A percentile compares a stretch with the other conserved stretches of the same genome.
Conservation (phyloP, 2,888 invertebrate genomes). For the Lysandra coridon region DNA sequence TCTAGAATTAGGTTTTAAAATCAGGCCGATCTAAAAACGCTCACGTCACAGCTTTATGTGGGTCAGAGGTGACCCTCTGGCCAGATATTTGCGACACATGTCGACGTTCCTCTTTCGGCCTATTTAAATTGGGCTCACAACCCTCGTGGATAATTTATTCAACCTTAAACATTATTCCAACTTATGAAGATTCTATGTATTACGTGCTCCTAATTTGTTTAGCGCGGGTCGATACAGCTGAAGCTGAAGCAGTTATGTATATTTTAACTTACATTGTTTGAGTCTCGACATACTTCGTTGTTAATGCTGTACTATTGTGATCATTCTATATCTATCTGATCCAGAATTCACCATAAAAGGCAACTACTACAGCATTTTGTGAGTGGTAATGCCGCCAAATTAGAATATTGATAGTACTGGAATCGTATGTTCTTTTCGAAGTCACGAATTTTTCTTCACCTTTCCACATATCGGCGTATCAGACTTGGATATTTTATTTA, state of each 20-base stretch:
- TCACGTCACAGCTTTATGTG: constrained; percentile 10
- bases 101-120: constrained; percentile 16
- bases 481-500: constrained; percentile 13
- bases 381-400: not conserved
- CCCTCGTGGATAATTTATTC: constrained; percentile 27
- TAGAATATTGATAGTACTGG: not conserved
- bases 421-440: not conserved
- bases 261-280: not conserved
- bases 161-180: constrained; percentile 18
- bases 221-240: not conserved
- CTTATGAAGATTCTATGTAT: constrained; percentile 4
- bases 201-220: constrained; percentile 24
- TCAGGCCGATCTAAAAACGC: constrained; percentile 6
- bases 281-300: too few relatives aligned
- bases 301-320: too few relatives aligned
- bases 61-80: constrained; percentile 26
- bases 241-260: not conserved
- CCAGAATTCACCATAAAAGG: not conserved
- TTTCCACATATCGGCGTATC: constrained; percentile 8
- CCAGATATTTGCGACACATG: constrained; percentile 27
- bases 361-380: not conserved
- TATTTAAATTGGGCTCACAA: constrained; percentile 18
- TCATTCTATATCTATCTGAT: too few relatives aligned
- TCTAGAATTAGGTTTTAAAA: not conserved
- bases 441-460: not conserved